Conservation (phyloP, 2,888 invertebrate species). For the Oxystoma pomonae region DNA sequence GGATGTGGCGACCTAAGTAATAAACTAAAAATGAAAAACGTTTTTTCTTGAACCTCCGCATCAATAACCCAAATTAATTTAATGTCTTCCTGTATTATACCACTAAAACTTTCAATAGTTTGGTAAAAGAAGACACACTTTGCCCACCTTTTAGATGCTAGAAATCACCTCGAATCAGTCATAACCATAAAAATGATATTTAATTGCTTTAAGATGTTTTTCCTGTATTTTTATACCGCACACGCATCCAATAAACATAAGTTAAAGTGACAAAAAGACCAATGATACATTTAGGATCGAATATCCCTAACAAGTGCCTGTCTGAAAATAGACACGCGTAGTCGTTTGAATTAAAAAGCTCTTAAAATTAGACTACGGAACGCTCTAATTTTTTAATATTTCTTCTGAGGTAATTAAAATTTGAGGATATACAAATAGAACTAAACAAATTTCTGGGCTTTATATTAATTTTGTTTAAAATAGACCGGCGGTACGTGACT, state of each 20-base stretch:
- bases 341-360: background rate
- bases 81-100: background rate
- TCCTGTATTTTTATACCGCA: background rate
- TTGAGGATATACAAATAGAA: too few species aligned
- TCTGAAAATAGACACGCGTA: background rate
- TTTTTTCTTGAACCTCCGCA: too few species aligned
- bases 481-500: too few species aligned
- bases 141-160: background rate
- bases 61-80: too few species aligned
- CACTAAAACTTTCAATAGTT: background rate
- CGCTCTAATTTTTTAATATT: background rate
- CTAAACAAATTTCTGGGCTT: too few species aligned
- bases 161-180: background rate
- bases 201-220: background rate
- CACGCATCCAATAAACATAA: background rate
- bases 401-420: too few species aligned
- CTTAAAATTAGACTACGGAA: background rate
- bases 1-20: too few species aligned
- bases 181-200: background rate
- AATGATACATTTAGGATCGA: background rate
- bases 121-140: background rate
- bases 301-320: background rate
- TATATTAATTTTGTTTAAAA: too few species aligned
- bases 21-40: too few species aligned
- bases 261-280: too few species aligned